A percentile compares a stretch with the other conserved stretches of the same genome.
These are phyloP conservation scores for Paramormyrops hopkinsi DNA, from an alignment of 2,797 vertebrate genomes.

Conservation along the genomic window DNA sequence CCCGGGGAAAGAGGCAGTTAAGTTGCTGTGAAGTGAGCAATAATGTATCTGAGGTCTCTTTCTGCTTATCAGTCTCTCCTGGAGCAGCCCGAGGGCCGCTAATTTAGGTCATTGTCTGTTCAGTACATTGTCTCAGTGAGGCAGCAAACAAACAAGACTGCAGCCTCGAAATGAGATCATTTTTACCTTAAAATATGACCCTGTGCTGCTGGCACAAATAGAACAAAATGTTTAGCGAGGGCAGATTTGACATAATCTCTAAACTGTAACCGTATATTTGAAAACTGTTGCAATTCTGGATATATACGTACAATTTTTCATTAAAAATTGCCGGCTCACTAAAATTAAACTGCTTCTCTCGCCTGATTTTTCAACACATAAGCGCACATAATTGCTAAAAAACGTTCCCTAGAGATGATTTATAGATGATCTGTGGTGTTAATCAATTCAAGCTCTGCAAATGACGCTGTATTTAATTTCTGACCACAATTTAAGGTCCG, in stretches of 20 bases:
- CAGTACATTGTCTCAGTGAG: slow-evolving; percentile 25
- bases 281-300: neutral
- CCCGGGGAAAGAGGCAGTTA: neutral
- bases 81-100: slow-evolving; percentile 47
- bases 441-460: neutral
- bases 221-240: neutral
- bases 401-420: neutral
- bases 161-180: slow-evolving; percentile 38
- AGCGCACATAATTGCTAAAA: neutral
- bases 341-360: neutral
- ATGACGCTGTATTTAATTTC: neutral
- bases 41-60: neutral
- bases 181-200: neutral
- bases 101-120: slow-evolving; percentile 45
- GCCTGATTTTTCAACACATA: neutral
- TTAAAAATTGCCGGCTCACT: neutral
- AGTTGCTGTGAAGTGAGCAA: neutral
- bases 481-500: neutral
- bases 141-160: slow-evolving; percentile 46
- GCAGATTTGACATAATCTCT: neutral
- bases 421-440: neutral
- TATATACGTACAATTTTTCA: neutral
- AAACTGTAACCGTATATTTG: neutral
- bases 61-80: neutral
- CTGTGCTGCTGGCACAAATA: neutral